Evolutionary conservation across 2,797 vertebrate genomes (phyloP).

Genomic region (Lutjanus campechanus): DNA sequence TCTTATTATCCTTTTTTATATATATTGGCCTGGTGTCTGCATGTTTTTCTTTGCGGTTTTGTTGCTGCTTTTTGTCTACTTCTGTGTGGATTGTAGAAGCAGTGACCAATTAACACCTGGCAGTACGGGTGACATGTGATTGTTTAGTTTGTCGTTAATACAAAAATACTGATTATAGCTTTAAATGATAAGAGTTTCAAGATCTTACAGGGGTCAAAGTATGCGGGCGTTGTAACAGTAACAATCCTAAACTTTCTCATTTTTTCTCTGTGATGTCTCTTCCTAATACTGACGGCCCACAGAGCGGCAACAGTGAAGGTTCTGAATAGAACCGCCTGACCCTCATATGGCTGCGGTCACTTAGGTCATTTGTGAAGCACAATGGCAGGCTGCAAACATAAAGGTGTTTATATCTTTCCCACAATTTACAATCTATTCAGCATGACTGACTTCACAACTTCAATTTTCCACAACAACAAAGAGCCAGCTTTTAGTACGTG

Average conservation of each 20-base stretch:
- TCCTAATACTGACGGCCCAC: constrained; percentile 23
- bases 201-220: neutral
- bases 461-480: constrained; percentile 65
- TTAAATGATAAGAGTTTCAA: neutral
- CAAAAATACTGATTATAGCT: no score
- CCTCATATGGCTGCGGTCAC: constrained; percentile 67
- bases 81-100: neutral
- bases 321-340: constrained; percentile 68
- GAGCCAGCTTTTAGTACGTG: constrained; percentile 35
- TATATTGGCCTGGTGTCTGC: neutral
- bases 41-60: neutral
- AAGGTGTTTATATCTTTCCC: constrained; percentile 74
- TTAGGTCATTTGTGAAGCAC: constrained; percentile 75
- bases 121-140: neutral
- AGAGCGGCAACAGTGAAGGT: constrained; percentile 38
- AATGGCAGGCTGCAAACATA: constrained; percentile 70
- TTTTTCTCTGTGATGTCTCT: constrained; percentile 17
- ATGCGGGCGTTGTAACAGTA: neutral
- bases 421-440: constrained; percentile 80
- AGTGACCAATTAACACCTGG: neutral
- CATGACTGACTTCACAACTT: constrained; percentile 70
- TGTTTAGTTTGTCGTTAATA: neutral
- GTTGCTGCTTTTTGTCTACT: neutral
- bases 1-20: neutral
- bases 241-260: constrained; percentile 30